Evolutionary conservation across 2,888 invertebrate genomes (phyloP), one percentile per base, ranked within the genome.

Genomic region (Cryptus armator): DNA sequence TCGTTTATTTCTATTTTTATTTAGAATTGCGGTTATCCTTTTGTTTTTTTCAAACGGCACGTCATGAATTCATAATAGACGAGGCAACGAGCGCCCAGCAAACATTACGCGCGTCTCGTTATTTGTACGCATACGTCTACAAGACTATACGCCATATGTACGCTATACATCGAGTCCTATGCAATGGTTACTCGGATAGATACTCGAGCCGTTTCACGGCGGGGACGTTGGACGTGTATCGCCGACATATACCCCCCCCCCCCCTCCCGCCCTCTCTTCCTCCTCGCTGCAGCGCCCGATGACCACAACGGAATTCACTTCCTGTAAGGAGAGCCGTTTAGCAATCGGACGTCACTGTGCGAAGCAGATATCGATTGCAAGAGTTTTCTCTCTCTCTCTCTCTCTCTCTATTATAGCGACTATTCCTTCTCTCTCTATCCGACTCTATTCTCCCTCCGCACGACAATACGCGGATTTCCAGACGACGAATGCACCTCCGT

Each of bases 371-470:
- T 88, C 76, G 76, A 76, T 76, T 76, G 76, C 76, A 66, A 51
- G 66, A 66, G 76, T 84, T 82, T 86, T 86, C 86, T 88, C 83
- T 81, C 87, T 87, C 87, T 84, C 81, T 74, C 72, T 78, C 75
- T 80, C 79, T 74, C 80, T 44, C 83, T 71, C 46, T 79, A 68
- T 70, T 79, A 10, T 77, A 68, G 51, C 78, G 37, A 77, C 84
- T 78, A 48, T 62, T 56, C 70, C 71, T 79, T 78, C 66, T 67
- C 48, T 77, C 81, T 76, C 71, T 56, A 66, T 79, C 78, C 81
- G 79, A 79, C 85, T 79, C 75, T 82, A 79, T 85, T 56, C 79
- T 80, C 76, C 76, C 79, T 80, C 64, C 71, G 72, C 29, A 16
- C 82, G 79, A 85, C 85, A 83, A 85, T 85, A 76, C 81, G 71